Conservation (phyloP, 1,140 invertebrate genomes). For the Caerostris extrusa region DNA sequence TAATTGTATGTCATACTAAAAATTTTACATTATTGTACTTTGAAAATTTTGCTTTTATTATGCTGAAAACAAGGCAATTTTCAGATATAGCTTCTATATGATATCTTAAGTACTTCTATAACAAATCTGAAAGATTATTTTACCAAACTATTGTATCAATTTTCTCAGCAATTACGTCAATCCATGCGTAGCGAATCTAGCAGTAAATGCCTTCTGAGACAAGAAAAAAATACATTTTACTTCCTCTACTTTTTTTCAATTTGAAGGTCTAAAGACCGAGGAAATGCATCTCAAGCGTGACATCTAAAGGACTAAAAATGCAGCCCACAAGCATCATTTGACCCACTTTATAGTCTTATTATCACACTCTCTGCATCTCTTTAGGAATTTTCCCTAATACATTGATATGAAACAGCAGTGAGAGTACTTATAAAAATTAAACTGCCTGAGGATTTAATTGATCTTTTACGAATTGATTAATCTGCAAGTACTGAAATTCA, state of each 20-base stretch:
- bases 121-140: background rate
- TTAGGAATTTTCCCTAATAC: constrained; percentile 6
- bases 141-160: background rate
- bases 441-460: background rate
- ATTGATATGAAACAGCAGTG: background rate
- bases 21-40: no score
- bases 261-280: constrained; percentile 48
- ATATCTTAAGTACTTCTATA: no score
- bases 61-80: no score
- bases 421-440: background rate
- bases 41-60: no score
- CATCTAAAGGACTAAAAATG: background rate
- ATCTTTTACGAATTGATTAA: background rate
- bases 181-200: constrained; percentile 32
- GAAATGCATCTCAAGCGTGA: constrained; percentile 1
- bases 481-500: background rate
- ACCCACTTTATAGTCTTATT: constrained; percentile 3
- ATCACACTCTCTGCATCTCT: background rate
- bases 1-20: no score
- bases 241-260: constrained; percentile 30
- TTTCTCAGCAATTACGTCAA: background rate
- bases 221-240: constrained; percentile 25
- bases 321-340: constrained; percentile 31
- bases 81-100: no score
- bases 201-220: background rate